phyloP scores from a whole-genome alignment of 2,797 vertebrate species.

The Squalus acanthias region DNA sequence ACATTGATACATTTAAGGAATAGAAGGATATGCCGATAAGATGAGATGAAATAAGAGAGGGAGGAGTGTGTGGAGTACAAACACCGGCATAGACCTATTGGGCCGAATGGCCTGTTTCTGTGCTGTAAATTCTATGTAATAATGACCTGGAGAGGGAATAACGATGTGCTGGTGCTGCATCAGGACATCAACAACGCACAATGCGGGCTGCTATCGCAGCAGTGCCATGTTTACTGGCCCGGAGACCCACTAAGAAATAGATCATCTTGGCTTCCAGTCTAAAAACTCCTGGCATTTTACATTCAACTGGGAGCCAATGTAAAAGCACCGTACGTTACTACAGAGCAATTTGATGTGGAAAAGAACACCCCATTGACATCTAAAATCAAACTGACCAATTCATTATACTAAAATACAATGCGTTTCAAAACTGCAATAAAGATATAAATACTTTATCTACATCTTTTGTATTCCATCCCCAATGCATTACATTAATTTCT shows the following conservation, averaged over 20 bases:
- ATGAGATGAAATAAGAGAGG: too few species aligned
- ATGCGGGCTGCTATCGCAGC: neutral
- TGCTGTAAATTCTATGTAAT: neutral
- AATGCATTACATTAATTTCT: neutral
- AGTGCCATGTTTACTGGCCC: neutral
- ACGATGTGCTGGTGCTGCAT: neutral
- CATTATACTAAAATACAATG: neutral
- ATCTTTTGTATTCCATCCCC: neutral
- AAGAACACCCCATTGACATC: neutral
- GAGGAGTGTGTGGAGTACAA: neutral
- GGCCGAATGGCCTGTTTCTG: neutral
- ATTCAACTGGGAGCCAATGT: neutral
- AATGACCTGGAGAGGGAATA: neutral
- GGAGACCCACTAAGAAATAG: neutral
- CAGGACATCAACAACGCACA: neutral
- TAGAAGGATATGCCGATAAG: neutral
- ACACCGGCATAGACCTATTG: neutral
- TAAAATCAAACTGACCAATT: neutral
- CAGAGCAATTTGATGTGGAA: neutral
- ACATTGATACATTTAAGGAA: neutral
- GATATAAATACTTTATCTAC: neutral
- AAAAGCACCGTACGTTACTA: neutral
- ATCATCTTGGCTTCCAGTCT: neutral
- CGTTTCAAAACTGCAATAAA: neutral
- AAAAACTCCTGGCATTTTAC: neutral